Conservation (phyloP, 2,888 invertebrate genomes). For the Piscicola geometra region DNA sequence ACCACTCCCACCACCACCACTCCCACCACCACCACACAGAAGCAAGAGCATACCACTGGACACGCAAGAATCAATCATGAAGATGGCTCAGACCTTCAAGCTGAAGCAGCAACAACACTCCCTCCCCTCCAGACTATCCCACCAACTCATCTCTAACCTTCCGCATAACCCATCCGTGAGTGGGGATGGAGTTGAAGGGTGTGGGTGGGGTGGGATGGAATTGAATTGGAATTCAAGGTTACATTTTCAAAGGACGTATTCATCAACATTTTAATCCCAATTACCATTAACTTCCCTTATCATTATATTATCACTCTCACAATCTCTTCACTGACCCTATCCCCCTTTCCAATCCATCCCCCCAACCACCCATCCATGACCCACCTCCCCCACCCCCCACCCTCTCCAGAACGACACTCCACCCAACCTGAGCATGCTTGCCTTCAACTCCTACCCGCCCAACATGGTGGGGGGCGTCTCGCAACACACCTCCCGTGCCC, state of each 20-base stretch:
- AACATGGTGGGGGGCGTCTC: too few species aligned
- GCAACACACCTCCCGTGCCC: not conserved
- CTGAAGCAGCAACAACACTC: not conserved
- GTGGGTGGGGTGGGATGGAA: not conserved
- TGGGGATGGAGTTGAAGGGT: not conserved
- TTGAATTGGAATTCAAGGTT: not conserved
- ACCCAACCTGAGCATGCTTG: not conserved
- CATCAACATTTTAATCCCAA: too few species aligned
- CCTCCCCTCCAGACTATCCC: not conserved
- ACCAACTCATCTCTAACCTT: not conserved
- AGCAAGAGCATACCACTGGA: not conserved
- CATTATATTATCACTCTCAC: too few species aligned
- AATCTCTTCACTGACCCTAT: too few species aligned
- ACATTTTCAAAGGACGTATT: too few species aligned
- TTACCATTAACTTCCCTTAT: too few species aligned
- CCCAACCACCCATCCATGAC: too few species aligned
- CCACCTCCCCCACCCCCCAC: not conserved
- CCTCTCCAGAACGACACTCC: not conserved
- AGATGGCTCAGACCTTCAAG: slow-evolving; percentile 11
- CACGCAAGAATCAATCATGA: not conserved
- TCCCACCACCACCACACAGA: slow-evolving; percentile 54
- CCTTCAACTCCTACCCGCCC: not conserved
- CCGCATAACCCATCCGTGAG: not conserved
- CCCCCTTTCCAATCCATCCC: too few species aligned
- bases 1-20: slow-evolving; percentile 55